Percentiles rank a stretch among this genome's conserved stretches.
Conservation (phyloP, 2,113 vertebrate species). For the Istiophorus platypterus region DNA sequence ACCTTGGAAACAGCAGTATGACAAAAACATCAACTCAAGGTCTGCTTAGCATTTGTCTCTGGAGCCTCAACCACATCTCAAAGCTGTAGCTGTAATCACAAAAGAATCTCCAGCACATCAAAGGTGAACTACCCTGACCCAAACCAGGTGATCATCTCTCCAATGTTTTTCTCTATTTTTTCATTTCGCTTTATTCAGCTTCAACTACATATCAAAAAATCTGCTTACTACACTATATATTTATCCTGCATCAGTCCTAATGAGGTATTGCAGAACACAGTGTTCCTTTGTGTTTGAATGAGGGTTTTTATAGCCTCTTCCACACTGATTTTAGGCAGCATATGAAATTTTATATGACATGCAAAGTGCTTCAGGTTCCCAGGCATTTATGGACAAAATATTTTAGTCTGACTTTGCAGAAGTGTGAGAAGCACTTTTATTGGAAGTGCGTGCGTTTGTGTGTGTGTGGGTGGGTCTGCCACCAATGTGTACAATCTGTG, state of each 20-base stretch:
- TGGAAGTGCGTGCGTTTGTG: constrained; percentile 19
- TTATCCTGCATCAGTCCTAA: constrained; percentile 42
- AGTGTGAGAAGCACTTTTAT: constrained; percentile 76
- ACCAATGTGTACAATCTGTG: not conserved
- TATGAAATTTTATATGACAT: constrained; percentile 82
- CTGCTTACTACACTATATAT: constrained; percentile 29
- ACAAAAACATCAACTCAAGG: too few relatives aligned
- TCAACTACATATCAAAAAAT: not conserved
- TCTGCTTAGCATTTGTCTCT: too few relatives aligned
- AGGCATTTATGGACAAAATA: constrained; percentile 72
- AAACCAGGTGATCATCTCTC: too few relatives aligned
- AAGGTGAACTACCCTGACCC: too few relatives aligned
- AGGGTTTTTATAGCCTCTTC: constrained; percentile 73
- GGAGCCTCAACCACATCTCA: too few relatives aligned
- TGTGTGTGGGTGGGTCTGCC: constrained; percentile 18
- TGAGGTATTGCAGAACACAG: constrained; percentile 57
- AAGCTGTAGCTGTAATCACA: too few relatives aligned
- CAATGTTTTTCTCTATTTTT: too few relatives aligned
- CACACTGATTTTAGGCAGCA: constrained; percentile 70
- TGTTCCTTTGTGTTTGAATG: constrained; percentile 77
- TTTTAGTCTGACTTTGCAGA: constrained; percentile 80
- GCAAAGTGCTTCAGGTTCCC: constrained; percentile 76
- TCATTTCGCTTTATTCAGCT: not conserved
- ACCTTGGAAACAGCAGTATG: too few relatives aligned
- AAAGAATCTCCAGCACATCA: too few relatives aligned